phyloP scores from a whole-genome alignment of 2,113 vertebrate species.

The Aix galericulata region DNA sequence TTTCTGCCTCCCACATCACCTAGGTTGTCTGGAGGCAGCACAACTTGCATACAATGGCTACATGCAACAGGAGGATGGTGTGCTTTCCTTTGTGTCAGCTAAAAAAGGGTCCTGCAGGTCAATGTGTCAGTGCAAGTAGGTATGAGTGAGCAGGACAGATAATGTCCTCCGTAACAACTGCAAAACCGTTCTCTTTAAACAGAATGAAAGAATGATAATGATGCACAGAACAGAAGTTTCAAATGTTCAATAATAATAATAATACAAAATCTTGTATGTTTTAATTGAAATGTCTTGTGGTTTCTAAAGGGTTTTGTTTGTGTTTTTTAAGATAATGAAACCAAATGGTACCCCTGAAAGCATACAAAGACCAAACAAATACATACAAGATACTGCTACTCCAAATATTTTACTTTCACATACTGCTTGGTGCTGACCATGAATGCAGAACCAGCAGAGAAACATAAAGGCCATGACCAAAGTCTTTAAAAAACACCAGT shows the following conservation, averaged over 20 bases:
- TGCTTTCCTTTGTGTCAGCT: background rate
- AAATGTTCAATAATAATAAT: background rate
- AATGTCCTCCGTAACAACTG: background rate
- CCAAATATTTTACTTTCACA: background rate
- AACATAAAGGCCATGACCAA: background rate
- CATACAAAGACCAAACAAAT: background rate
- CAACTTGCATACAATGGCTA: background rate
- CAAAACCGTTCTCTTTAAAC: conserved; percentile 8
- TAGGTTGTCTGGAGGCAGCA: background rate
- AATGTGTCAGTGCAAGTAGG: background rate
- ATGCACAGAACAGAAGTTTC: background rate
- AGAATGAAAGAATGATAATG: background rate
- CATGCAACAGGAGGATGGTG: background rate
- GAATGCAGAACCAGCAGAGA: background rate
- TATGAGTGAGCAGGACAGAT: background rate
- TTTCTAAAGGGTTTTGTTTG: background rate
- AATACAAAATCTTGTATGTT: background rate
- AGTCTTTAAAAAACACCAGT: background rate
- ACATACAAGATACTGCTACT: background rate
- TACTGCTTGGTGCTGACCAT: background rate
- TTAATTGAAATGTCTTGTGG: background rate
- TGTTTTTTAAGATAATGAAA: background rate
- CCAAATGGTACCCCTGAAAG: background rate
- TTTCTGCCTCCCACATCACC: background rate
- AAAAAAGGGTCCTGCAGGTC: background rate